Conservation (phyloP, 2,888 invertebrate genomes). For the Melinaea marsaeus region DNA sequence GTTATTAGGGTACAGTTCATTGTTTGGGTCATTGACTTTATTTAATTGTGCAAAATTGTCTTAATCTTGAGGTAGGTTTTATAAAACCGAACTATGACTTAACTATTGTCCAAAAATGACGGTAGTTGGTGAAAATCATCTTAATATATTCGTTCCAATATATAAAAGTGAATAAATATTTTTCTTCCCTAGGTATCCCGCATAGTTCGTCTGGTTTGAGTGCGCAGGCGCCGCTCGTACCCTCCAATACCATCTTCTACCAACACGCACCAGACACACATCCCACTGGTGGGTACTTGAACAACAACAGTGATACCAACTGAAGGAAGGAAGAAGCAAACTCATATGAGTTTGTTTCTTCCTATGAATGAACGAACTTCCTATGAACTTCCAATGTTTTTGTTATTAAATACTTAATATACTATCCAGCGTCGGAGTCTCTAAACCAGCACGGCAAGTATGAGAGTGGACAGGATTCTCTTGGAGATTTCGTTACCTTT, state of each 20-base stretch:
- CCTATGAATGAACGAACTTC: no score
- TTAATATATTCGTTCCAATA: background rate
- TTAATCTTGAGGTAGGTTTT: constrained; percentile 2
- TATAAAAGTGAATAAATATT: background rate
- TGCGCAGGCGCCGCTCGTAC: constrained; percentile 65
- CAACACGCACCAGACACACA: constrained; percentile 66
- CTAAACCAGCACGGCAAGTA: constrained; percentile 80
- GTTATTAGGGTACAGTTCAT: constrained; percentile 16
- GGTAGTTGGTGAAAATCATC: no score
- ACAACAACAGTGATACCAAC: no score
- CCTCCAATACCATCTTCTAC: constrained; percentile 74
- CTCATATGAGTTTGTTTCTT: no score
- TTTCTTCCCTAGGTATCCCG: constrained; percentile 57
- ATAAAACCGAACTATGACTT: no score
- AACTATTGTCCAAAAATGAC: no score
- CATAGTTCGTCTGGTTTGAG: constrained; percentile 68
- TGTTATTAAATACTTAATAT: no score
- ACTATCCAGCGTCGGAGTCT: constrained; percentile 52
- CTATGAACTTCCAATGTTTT: no score
- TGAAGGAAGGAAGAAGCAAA: no score
- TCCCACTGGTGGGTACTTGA: constrained; percentile 42
- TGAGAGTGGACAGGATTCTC: constrained; percentile 85
- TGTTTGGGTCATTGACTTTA: constrained; percentile 27
- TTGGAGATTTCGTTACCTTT: constrained; percentile 97
- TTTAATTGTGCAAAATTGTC: constrained; percentile 10